Base-by-base conservation (phyloP, 2,888 invertebrate species). In the Tenthredo mesomela region DNA sequence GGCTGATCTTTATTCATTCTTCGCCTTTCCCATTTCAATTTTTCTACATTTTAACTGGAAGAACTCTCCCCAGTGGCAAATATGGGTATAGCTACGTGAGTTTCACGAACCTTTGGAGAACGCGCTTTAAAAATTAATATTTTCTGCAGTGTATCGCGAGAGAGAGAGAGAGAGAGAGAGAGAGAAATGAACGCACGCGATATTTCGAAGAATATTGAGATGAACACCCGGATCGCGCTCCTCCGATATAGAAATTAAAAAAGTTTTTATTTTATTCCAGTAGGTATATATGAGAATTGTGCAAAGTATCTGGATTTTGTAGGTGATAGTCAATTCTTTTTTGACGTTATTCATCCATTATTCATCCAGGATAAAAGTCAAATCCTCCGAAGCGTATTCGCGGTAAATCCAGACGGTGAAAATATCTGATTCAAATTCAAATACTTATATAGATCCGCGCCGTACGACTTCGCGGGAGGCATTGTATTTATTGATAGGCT, bases 1-100 rank as follows among this genome's bases (percentile, higher is more conserved):
- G 54, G 33, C 90, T 90, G 91, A 92, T 93, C 91, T 92, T 92
- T 92, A 93, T 93, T 93, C 92, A 93, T 92, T 92, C 92, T 92
- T 89, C 91, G 89, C 90, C 87, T 91, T 90, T 88, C 88, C 91
- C 92, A 91, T 92, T 92, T 92, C 92, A 92, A 91, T 92, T 91
- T 92, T 91, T 92, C 90, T 90, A 88, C 91, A 88, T 91, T 92
- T 92, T 91, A 91, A 91, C 89, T 87, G 88, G 85, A 86, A 86
- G 88, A 87, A 89, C 87, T 54, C 80, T 33, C 61, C 80, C 18
- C 65, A 47, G 50, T 50, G 47, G 67, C 67, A 47, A 43, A 82
- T 67, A 82, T 82, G 58, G 75, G 21, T 21, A 21, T 12, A 21
- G 15, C 6, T 80, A 61, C 80, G 58, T 40, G 80, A 37, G 40